Evolutionary conservation across 2,888 invertebrate genomes (phyloP), one percentile per base, ranked within the genome.

Genomic region (Meandrusa payeni): DNA sequence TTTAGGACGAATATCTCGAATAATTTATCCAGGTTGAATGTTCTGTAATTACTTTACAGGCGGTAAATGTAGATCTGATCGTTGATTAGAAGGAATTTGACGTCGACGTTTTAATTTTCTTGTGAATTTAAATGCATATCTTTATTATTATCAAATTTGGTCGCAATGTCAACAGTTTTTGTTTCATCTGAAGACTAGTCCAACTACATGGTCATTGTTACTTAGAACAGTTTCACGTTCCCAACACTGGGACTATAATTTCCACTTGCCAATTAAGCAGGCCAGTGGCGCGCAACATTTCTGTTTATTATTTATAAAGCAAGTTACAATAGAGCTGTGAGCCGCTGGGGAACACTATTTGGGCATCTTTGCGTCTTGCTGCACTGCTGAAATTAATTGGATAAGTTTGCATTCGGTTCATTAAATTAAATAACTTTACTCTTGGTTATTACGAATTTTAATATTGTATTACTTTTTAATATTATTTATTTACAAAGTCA

Each of bases 301-400:
- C 19, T 10, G 31, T 31, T 19, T 31, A 31, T 31, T 31, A 31
- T 31, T 31, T 19, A 9, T 17, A 31, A 20, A 20, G 32, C 32
- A 32, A 32, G 32, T 32, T 32, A 32, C 32, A 32, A 32, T 32
- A 20, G 9, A 20, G n/a, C n/a, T 19, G 9, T 4, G 9, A 5
- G n/a, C 32, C 20, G 32, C 32, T 3, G 4, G 20, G 32, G 13
- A 31, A 31, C 19, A 19, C 32, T 20, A 6, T 20, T 32, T 20
- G 11, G n/a, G 32, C 20, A 12, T 32, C 32, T 32, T 32, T 20
- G 11, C 20, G 20, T n/a, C 20, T 10, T 32, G 11, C n/a, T 32
- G 32, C 20, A 32, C 10, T 11, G 10, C 10, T 32, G 1, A 32
- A 20, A 32, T 32, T 32, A 20, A 32, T 20, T 32, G 10, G 15